Conservation (phyloP, 2,888 invertebrate genomes). For the Ennomos fuscantarius region DNA sequence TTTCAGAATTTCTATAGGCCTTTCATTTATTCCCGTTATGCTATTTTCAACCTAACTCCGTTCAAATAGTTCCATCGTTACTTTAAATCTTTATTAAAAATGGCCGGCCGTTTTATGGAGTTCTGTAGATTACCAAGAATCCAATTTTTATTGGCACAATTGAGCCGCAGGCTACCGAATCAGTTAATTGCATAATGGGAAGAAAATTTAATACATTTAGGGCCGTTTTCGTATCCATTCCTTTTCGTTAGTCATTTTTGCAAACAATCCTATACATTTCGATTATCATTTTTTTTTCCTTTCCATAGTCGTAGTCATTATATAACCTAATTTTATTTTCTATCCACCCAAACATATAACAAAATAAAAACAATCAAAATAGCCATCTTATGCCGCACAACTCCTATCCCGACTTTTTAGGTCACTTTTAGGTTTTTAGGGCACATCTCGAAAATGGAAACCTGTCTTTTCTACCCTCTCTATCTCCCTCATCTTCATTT, state of each 20-base stretch:
- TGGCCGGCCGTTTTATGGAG: no score
- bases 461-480: constrained; percentile 3
- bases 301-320: no score
- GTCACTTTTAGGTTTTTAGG: background rate
- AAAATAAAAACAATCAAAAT: constrained; percentile 22
- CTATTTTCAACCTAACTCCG: background rate
- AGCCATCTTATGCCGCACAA: constrained; percentile 26
- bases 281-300: no score
- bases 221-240: constrained; percentile 1
- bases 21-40: background rate
- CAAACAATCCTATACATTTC: background rate
- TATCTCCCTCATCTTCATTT: no score
- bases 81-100: no score
- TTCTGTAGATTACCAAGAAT: no score
- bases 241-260: background rate
- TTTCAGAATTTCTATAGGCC: background rate
- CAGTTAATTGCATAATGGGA: background rate
- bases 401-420: background rate
- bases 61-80: background rate
- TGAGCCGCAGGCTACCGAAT: no score
- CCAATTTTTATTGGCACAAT: no score
- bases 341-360: constrained; percentile 14
- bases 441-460: background rate
- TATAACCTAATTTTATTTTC: constrained; percentile 1
- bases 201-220: background rate